A percentile compares a stretch with the other conserved stretches of the same genome.
Evolutionary conservation across 2,797 vertebrate species (phyloP).

Genomic region (Molossus molossus): DNA sequence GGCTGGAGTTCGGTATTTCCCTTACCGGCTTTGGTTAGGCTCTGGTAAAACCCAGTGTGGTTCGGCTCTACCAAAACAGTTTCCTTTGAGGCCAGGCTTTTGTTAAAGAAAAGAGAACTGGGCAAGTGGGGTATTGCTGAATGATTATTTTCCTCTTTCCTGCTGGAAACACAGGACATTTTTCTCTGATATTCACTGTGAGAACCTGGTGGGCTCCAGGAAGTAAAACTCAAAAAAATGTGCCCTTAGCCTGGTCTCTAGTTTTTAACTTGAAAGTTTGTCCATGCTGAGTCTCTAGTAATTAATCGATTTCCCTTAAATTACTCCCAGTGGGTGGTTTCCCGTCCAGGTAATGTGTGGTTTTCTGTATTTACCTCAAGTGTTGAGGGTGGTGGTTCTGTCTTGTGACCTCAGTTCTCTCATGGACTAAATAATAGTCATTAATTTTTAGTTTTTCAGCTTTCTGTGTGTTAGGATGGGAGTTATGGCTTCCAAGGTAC

Average conservation of each 20-base stretch:
- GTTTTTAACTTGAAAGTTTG: background rate
- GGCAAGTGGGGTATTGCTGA: background rate
- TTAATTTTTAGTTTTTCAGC: background rate
- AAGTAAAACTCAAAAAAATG: background rate
- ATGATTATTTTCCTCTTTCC: background rate
- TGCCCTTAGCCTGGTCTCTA: background rate
- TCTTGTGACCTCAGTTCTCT: constrained; percentile 3
- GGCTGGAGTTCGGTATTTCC: background rate
- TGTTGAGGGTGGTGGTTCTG: constrained; percentile 11
- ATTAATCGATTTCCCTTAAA: background rate
- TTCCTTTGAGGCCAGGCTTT: constrained; percentile 28
- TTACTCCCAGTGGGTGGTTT: background rate
- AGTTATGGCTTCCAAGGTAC: constrained; percentile 7
- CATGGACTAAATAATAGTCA: background rate
- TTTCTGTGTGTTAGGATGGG: background rate
- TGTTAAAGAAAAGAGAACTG: constrained; percentile 28
- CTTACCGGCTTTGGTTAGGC: background rate
- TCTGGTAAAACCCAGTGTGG: background rate
- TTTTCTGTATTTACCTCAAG: background rate
- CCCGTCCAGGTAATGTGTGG: background rate
- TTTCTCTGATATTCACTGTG: background rate
- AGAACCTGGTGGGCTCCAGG: background rate
- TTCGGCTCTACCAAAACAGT: background rate
- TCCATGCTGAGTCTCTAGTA: background rate
- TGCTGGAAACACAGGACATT: background rate